Base-by-base conservation (phyloP, 2,797 vertebrate genomes). In the Helarctos malayanus region DNA sequence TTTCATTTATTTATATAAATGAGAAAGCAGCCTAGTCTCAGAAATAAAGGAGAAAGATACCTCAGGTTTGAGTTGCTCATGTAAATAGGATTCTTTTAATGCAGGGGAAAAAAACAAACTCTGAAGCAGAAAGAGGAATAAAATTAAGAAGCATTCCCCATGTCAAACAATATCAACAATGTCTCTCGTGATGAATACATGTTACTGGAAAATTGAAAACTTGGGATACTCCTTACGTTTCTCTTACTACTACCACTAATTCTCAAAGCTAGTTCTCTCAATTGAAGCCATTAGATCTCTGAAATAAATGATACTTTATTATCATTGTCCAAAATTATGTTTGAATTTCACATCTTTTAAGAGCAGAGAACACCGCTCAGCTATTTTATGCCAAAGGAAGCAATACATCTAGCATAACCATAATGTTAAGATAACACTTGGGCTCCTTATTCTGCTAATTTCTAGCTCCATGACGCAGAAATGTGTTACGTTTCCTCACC, bases 71-170 rank as follows among this genome's bases (percentile, higher is more conserved):
- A 84, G 27, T n/a, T 45, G 13, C 2, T 52, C 35, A 78, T 18
- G 59, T 45, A 96, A 91, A 91, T 25, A 94, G 9, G 84, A 54
- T 61, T 49, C 27, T 84, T 35, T 65, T 27, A 71, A 95, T 29
- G 7, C 76, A 76, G 23, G 18, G 4, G n/a, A 75, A 63, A 89
- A 80, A 68, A 41, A 15, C 3, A 15, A 73, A 47, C 8, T 27
- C 9, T 59, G n/a, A 78, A n/a, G 35, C 1, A 91, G 57, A 69
- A 91, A 80, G 76, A n/a, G 49, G 68, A 94, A 75, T 61, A 95
- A 93, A 49, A 81, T 35, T 89, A 90, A 80, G 14, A 27, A 91
- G 7, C 68, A 68, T 85, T 94, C 9, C 27, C 19, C 14, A 54
- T 84, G 57, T 81, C 27, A 71, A 90, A 47, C 54, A 68, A 79